Base-by-base conservation (phyloP, 2,888 invertebrate species). In the Hydraecia micacea region DNA sequence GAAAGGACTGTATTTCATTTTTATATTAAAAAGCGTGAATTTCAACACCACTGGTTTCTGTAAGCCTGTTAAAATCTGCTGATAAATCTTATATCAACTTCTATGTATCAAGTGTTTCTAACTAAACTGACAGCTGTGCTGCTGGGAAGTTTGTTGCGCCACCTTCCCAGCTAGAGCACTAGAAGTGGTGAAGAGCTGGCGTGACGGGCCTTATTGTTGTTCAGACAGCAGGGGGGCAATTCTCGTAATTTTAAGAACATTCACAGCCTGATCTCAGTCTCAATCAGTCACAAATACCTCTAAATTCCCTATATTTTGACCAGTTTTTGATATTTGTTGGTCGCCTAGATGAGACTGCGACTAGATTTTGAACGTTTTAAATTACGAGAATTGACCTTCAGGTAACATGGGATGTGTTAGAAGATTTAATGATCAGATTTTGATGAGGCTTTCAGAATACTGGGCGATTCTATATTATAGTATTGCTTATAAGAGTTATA, bases 1-100 rank as follows among this genome's bases (percentile, higher is more conserved):
- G 55, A 25, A 25, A 55, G 46, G 13, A 46, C 0, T 46, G 3
- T 46, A 73, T 65, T 49, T 39, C 3, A 9, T 36, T 49, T 72
- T 39, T 70, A 32, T 13, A 55, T 65, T 69, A 65, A 18, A 5
- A 81, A 73, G 76, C 73, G 75, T 73, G 73, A 11, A 8, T 60
- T 25, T 49, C 60, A 8, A 49, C 15, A 32, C 9, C 21, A 36
- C 42, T 46, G 28, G 3, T 62, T 52, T 63, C 32, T 58, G 46
- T 6, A 60, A 72, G 13, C 25, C 8, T 32, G 0, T 42, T 42
- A 9, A 39, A 39, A 9, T 39, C 39, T 39, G 39, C 8, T 39
- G 39, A 39, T 9, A 39, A 39, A 42, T 42, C 9, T 62, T 28
- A n/a, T 9, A 8, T 28, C 46, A 28, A 46, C 0, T n/a, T 21